phyloP scores from a whole-genome alignment of 2,113 vertebrate species.

The Hemiscyllium ocellatum region DNA sequence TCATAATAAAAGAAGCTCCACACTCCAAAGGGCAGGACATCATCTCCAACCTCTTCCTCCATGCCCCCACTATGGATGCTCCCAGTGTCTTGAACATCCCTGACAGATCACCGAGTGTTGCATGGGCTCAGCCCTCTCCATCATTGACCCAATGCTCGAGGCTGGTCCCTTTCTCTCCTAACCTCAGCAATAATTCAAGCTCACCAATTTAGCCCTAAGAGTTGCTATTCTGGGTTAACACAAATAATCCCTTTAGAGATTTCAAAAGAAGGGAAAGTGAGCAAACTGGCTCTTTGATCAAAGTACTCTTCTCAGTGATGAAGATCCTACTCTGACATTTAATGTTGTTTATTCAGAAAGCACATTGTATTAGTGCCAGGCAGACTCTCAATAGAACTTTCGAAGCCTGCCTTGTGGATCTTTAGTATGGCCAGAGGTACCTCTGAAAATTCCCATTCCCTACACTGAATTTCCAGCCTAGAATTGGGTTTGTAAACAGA shows the following conservation, averaged over 20 bases:
- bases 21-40: not conserved
- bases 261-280: not conserved
- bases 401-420: not conserved
- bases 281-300: not conserved
- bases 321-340: not conserved
- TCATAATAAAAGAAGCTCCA: not conserved
- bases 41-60: not conserved
- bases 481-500: not conserved
- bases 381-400: not conserved
- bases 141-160: not conserved
- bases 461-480: not conserved
- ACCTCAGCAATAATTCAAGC: not conserved
- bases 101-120: not conserved
- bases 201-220: not conserved
- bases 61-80: not conserved
- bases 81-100: not conserved
- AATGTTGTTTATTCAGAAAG: not conserved
- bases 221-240: not conserved
- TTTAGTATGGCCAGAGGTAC: not conserved
- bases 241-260: not conserved
- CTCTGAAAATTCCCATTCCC: not conserved
- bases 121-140: not conserved
- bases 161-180: not conserved
- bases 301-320: not conserved
- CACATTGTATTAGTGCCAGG: not conserved